Conservation (phyloP, 2,113 vertebrate genomes). For the Proterorhinus semilunaris region DNA sequence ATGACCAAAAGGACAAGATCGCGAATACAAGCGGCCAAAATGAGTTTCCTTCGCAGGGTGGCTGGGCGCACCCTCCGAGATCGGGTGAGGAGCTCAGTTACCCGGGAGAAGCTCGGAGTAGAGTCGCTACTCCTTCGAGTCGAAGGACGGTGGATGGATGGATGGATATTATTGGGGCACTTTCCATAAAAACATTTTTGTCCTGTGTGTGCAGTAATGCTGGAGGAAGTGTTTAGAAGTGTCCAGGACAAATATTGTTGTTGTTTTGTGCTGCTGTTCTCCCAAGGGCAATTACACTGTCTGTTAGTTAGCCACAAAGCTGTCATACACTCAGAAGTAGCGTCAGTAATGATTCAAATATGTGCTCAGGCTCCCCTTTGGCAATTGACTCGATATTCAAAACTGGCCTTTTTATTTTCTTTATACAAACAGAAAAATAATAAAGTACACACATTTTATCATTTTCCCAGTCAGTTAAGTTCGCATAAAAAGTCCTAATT, state of each 20-base stretch:
- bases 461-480: too few species aligned
- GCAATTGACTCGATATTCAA: neutral
- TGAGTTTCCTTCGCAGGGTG: too few species aligned
- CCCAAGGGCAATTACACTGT: slow-evolving; percentile 63
- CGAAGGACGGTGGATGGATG: too few species aligned
- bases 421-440: neutral
- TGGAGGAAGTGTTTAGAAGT: slow-evolving; percentile 61
- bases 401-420: neutral
- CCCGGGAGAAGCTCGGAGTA: too few species aligned
- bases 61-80: too few species aligned
- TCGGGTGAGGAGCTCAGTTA: too few species aligned
- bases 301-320: slow-evolving; percentile 65
- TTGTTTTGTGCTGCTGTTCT: slow-evolving; percentile 30
- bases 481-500: too few species aligned
- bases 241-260: slow-evolving; percentile 34
- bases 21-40: too few species aligned
- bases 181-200: neutral
- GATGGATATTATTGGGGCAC: too few species aligned
- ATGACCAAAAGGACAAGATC: too few species aligned
- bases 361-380: slow-evolving; percentile 4
- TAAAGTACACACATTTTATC: neutral
- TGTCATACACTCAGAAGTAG: slow-evolving; percentile 39
- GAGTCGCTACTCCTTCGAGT: too few species aligned
- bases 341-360: slow-evolving; percentile 38
- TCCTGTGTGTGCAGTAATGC: slow-evolving; percentile 34